Conservation (phyloP, 2,888 invertebrate genomes). For the Macaria notata region DNA sequence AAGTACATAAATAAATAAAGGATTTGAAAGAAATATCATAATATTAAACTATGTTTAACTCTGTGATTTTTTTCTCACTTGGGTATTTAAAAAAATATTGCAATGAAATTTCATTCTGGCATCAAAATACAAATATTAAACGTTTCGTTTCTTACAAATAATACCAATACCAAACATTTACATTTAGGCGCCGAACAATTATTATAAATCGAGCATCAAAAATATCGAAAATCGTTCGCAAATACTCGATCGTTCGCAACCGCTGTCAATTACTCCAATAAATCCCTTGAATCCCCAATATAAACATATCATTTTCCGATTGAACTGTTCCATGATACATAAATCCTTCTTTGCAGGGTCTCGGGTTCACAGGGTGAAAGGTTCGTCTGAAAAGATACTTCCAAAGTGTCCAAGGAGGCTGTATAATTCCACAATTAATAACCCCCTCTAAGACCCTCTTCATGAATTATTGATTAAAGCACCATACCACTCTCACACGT, state of each 20-base stretch:
- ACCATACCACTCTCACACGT: slow-evolving; percentile 22
- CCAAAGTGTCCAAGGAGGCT: slow-evolving; percentile 25
- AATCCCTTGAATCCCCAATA: slow-evolving; percentile 17
- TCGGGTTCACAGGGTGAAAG: slow-evolving; percentile 17
- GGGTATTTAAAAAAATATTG: no score
- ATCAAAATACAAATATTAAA: no score
- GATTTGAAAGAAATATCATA: no score
- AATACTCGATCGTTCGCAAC: slow-evolving; percentile 6
- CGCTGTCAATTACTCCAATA: slow-evolving; percentile 22
- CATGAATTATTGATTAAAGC: slow-evolving; percentile 49
- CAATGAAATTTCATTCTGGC: no score
- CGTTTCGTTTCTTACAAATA: no score
- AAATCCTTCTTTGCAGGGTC: slow-evolving; percentile 22
- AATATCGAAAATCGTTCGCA: slow-evolving; percentile 1
- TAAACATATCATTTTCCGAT: slow-evolving; percentile 30
- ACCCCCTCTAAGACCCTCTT: slow-evolving; percentile 41
- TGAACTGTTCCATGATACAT: slow-evolving; percentile 22
- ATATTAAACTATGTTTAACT: no score
- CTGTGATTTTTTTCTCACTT: no score
- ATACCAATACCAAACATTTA: no score
- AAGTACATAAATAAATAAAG: no score
- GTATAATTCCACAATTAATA: slow-evolving; percentile 56
- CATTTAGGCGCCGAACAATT: no score
- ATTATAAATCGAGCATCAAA: neutral
- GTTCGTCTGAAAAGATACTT: slow-evolving; percentile 26